These are phyloP conservation scores for Myotis vivesi DNA, from an alignment of 2,797 vertebrate species.

Conservation along the genomic window DNA sequence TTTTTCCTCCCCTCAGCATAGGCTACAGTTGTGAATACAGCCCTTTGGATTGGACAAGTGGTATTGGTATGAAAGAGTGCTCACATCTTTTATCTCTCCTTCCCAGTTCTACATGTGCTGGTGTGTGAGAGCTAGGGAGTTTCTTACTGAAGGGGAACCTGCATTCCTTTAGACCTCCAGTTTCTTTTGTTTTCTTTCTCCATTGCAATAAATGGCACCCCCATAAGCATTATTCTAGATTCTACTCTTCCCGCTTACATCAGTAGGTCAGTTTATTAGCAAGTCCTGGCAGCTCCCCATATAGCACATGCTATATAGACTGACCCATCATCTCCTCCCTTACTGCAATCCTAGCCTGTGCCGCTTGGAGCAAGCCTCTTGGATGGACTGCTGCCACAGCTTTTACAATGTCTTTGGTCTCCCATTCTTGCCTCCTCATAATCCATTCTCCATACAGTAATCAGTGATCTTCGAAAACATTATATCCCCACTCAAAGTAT, in stretches of 20 bases:
- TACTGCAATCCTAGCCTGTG: background rate
- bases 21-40: background rate
- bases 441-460: background rate
- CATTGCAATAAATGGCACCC: background rate
- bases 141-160: background rate
- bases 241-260: background rate
- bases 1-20: background rate
- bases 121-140: background rate
- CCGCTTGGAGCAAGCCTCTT: background rate
- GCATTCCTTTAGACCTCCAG: background rate
- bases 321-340: background rate
- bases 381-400: background rate
- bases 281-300: background rate
- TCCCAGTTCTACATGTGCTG: background rate
- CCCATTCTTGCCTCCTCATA: background rate
- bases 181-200: background rate
- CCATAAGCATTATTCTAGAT: background rate
- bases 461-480: background rate
- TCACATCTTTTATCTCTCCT: background rate
- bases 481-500: background rate
- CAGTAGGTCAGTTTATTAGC: background rate
- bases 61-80: background rate
- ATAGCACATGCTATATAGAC: no score
- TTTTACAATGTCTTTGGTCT: background rate
- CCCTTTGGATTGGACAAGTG: background rate